Percentiles rank a stretch among this genome's conserved stretches.
Conservation (phyloP, 2,113 vertebrate species). For the Crotophaga sulcirostris region DNA sequence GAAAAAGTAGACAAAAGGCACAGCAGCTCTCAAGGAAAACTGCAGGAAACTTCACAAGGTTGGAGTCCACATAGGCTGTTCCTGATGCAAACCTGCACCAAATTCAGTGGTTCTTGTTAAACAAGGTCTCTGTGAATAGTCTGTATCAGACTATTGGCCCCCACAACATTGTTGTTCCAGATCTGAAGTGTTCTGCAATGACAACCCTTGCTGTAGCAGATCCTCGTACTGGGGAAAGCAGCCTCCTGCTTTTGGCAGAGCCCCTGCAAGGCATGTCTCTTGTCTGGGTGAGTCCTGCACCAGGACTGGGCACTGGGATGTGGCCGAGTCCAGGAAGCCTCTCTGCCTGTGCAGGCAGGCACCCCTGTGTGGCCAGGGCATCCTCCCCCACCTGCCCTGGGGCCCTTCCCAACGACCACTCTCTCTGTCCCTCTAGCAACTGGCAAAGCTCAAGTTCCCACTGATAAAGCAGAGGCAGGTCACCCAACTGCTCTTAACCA, state of each 20-base stretch:
- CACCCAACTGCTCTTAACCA: not conserved
- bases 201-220: not conserved
- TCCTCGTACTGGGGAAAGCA: not conserved
- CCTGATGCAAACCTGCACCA: not conserved
- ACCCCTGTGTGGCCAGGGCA: not conserved
- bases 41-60: not conserved
- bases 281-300: accelerated
- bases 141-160: not conserved
- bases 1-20: not conserved
- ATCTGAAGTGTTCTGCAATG: not conserved
- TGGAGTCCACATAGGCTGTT: not conserved
- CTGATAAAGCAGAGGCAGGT: not conserved
- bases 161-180: not conserved
- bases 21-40: not conserved
- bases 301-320: accelerated
- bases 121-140: not conserved
- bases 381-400: accelerated
- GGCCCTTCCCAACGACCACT: not conserved
- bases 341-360: no score
- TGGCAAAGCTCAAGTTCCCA: not conserved
- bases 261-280: not conserved
- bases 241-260: not conserved
- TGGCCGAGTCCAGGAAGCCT: not conserved
- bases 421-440: not conserved
- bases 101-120: not conserved